Base-by-base conservation (phyloP, 2,113 vertebrate species). In the Mustela nigripes region DNA sequence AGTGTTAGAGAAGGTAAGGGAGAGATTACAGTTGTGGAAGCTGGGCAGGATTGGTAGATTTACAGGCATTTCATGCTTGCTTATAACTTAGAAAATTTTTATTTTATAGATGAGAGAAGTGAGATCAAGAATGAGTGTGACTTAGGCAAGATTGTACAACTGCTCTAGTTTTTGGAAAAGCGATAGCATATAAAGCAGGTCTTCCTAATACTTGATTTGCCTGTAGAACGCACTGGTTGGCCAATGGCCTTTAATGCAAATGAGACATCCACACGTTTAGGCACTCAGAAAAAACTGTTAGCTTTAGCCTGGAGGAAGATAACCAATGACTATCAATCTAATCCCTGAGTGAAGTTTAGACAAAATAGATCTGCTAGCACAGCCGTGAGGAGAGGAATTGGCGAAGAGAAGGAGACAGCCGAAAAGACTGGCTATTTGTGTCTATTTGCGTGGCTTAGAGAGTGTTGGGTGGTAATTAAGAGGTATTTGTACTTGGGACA, bases 71-170 rank as follows among this genome's bases (percentile, higher is more conserved):
- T 73, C 82, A 26, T 76, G 28, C 2, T 79, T 79, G 21, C 22
- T 11, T 89, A 21, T 76, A 93, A 91, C 74, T 11, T 63, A 78
- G 48, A 45, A 74, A 1, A 60, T 2, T 56, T 89, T 85, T 74
- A 79, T 69, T 92, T 95, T 65, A 53, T 69, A 63, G 69, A 95
- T 50, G 21, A 48, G 21, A 93, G 76, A 96, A 89, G 1, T 76
- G 56, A 56, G 15, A 58, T 85, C 33, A 85, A 58, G 15, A 93
- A 89, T 31, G 16, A 0, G 11, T 86, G 33, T 81, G 60, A 19
- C 3, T 78, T 80, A 94, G 7, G 1, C 6, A 89, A 81, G 0
- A 60, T 89, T 36, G 62, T 81, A 76, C 5, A 53, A 82, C 9
- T 71, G 42, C 42, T 78, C 48, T 31, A 21, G 7, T 79, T 88